Base-by-base conservation (phyloP, 2,888 invertebrate genomes). In the Prionchulus punctatus region DNA sequence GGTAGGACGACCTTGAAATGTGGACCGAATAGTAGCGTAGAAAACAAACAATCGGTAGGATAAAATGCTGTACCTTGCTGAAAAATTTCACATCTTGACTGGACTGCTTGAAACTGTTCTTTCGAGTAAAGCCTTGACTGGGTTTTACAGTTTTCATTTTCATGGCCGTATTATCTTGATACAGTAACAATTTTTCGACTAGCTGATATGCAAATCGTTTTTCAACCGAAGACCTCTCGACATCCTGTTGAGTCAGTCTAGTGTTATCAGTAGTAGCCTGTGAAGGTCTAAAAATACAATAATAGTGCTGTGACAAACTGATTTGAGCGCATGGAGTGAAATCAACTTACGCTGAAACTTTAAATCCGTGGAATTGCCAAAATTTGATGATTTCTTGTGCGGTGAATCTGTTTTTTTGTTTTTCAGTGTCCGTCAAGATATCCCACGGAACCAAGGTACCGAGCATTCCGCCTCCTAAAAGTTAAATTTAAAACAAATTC, bases 61-160 rank as follows among this genome's bases (percentile, higher is more conserved):
- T n/a, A n/a, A n/a, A n/a, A n/a, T n/a, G n/a, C 23, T 4, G 43
- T 61, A 83, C 94, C 80, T 99, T 98, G 25, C 91, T 91, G 75
- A 99, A 96, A 79, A 99, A 99, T 72, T 98, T 98, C 61, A 99
- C 96, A 73, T 98, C 98, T 55, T 92, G 81, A 0, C 91, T 87
- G 30, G 92, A 87, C 0, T 88, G 89, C 66, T 87, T 89, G 71
- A 90, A 94, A 54, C 88, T 89, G 56, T 80, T 83, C 48, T 94
- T 77, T 60, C 96, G 78, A 66, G 91, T 92, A 75, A 89, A 91
- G 0, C 91, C 90, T n/a, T 86, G 82, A 0, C 91, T 92, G 0
- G 96, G 96, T 68, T 87, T 89, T 62, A 90, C 73, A 1, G 90
- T 76, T 69, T 91, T 89, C 91, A 99, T 92, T 76, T 91, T 94